Percentiles rank a stretch among this genome's conserved stretches.
Conservation (phyloP, 2,113 vertebrate genomes). For the Lepisosteus osseus region DNA sequence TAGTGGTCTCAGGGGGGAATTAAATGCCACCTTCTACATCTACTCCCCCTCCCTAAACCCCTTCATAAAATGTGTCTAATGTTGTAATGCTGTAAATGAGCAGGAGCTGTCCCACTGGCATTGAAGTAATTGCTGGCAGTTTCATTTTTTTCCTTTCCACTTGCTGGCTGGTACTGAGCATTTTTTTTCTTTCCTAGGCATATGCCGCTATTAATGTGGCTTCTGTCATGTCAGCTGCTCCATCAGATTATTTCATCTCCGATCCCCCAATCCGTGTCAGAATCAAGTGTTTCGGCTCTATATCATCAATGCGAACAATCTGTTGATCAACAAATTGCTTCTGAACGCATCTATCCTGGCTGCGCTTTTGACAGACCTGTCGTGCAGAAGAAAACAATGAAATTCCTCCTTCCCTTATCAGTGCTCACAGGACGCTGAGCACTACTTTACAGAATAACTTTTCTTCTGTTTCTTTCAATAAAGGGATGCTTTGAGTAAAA, state of each 20-base stretch:
- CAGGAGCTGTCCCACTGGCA: conserved; percentile 58
- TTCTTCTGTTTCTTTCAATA: conserved; percentile 26
- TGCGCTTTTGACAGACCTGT: conserved; percentile 21
- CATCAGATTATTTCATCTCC: conserved; percentile 42
- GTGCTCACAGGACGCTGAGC: conserved; percentile 24
- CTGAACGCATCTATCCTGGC: conserved; percentile 21
- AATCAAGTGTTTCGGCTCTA: conserved; percentile 33
- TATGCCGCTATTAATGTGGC: conserved; percentile 62
- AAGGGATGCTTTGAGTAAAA: conserved; percentile 29
- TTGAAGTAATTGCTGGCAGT: conserved; percentile 59
- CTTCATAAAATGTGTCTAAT: conserved; percentile 18
- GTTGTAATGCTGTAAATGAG: conserved; percentile 50
- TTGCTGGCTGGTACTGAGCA: conserved; percentile 19
- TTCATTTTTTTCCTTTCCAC: conserved; percentile 33
- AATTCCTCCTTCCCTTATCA: conserved; percentile 25
- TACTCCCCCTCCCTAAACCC: conserved; percentile 20
- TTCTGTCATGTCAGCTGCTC: conserved; percentile 66
- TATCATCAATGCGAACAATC: conserved; percentile 40
- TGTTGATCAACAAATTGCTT: conserved; percentile 35
- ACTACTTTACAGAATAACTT: conserved; percentile 1
- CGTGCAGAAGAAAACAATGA: background rate
- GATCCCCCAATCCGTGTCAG: conserved; percentile 33
- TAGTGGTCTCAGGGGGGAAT: conserved; percentile 11
- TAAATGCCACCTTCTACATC: background rate
- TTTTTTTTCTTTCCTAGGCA: conserved; percentile 46